Percentiles rank a stretch among this genome's conserved stretches.
These are phyloP conservation scores for Platypus cylindrus DNA, from an alignment of 2,888 invertebrate species.

Conservation along the genomic window DNA sequence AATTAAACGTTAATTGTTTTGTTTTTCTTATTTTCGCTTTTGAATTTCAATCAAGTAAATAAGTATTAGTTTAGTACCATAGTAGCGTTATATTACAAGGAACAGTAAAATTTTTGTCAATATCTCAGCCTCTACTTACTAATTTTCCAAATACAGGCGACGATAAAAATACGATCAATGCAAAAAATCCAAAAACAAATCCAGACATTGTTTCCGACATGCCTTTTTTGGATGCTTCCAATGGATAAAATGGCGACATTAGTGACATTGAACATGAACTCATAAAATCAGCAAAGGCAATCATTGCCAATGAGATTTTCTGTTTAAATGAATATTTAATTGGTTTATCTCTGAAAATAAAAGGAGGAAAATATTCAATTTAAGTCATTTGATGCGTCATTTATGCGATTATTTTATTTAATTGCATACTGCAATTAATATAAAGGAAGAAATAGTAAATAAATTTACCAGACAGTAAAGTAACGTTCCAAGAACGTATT, in stretches of 20 bases:
- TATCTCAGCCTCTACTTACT: constrained; percentile 41
- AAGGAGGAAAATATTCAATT: background rate
- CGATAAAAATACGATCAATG: constrained; percentile 57
- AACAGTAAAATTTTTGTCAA: background rate
- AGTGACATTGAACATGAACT: constrained; percentile 66
- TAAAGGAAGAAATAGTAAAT: too few species aligned
- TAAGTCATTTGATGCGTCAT: too few species aligned
- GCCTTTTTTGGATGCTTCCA: constrained; percentile 59
- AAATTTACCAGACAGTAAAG: too few species aligned
- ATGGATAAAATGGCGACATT: constrained; percentile 66
- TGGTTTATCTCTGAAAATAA: constrained; percentile 36
- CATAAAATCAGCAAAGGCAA: constrained; percentile 58
- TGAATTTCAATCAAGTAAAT: too few species aligned
- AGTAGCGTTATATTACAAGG: too few species aligned
- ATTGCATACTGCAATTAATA: too few species aligned
- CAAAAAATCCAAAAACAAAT: constrained; percentile 64
- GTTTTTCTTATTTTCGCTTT: too few species aligned
- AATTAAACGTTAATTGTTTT: too few species aligned
- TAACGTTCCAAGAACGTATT: too few species aligned
- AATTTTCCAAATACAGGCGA: constrained; percentile 63
- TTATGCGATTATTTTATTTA: too few species aligned
- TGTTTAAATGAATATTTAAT: constrained; percentile 40
- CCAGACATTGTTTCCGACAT: constrained; percentile 56
- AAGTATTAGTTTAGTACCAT: too few species aligned
- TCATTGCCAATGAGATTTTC: constrained; percentile 44